These are phyloP conservation scores for Percopsis transmontana DNA, from an alignment of 2,113 vertebrate species.

Conservation along the genomic window DNA sequence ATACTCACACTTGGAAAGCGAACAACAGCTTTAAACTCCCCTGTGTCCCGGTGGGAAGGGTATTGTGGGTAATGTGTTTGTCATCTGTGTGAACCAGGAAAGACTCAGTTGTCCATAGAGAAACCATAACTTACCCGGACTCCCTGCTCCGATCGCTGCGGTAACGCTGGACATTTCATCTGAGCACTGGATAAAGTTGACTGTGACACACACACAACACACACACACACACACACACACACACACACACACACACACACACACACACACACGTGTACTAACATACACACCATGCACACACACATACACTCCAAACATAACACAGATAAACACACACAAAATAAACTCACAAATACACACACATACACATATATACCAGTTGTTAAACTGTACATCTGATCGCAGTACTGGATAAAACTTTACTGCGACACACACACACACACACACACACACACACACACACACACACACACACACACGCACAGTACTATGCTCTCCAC, in stretches of 20 bases:
- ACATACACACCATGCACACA: neutral
- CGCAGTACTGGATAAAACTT: no score
- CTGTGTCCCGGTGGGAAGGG: slow-evolving; percentile 21
- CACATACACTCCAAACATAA: slow-evolving; percentile 1
- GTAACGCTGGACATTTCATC: slow-evolving; percentile 23
- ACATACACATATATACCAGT: slow-evolving; percentile 1
- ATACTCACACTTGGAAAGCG: slow-evolving; percentile 43
- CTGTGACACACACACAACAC: neutral
- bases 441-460: no score
- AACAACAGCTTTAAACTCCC: slow-evolving; percentile 45
- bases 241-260: neutral
- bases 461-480: slow-evolving; percentile 13
- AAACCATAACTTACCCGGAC: slow-evolving; percentile 45
- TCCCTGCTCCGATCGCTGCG: slow-evolving; percentile 15
- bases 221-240: slow-evolving; percentile 1
- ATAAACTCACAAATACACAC: neutral
- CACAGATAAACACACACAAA: neutral
- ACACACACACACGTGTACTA: neutral
- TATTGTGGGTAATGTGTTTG: slow-evolving; percentile 47
- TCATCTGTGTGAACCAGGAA: slow-evolving; percentile 57
- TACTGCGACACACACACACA: no score
- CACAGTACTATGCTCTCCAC: neutral
- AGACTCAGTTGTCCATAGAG: slow-evolving; percentile 30
- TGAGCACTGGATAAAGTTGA: neutral
- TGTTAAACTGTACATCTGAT: neutral